These are phyloP conservation scores for Malacosoma neustria DNA, from an alignment of 2,888 invertebrate species.

Conservation along the genomic window DNA sequence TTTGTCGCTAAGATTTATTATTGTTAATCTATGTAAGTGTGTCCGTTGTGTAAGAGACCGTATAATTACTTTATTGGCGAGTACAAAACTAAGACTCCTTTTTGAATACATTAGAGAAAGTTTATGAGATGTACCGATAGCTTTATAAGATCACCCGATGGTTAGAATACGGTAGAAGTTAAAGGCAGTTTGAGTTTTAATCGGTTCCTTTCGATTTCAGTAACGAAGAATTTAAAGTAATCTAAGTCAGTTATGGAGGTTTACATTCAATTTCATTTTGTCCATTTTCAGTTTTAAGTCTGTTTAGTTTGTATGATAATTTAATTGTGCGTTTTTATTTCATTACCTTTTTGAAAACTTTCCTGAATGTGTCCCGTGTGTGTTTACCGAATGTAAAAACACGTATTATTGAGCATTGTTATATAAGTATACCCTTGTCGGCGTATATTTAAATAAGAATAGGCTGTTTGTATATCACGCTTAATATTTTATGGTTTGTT, in stretches of 20 bases:
- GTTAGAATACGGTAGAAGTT: not conserved
- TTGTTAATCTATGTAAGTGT: too few relatives aligned
- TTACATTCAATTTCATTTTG: not conserved
- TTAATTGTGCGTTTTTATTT: too few relatives aligned
- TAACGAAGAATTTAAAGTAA: not conserved
- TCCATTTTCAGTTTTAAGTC: not conserved
- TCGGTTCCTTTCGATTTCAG: not conserved
- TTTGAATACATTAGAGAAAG: constrained; percentile 29
- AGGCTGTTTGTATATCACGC: too few relatives aligned
- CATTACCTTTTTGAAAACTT: too few relatives aligned
- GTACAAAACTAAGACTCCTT: constrained; percentile 34
- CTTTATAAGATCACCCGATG: not conserved
- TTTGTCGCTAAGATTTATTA: too few relatives aligned
- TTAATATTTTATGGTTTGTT: too few relatives aligned
- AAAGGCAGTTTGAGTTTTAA: not conserved
- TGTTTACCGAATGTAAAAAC: too few relatives aligned
- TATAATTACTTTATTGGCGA: constrained; percentile 42
- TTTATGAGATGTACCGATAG: constrained; percentile 17
- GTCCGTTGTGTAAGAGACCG: not conserved
- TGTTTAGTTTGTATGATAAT: not conserved
- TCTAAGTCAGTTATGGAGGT: not conserved
- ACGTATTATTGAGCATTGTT: too few relatives aligned
- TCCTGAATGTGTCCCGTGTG: too few relatives aligned
- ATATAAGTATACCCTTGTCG: too few relatives aligned
- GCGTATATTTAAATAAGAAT: too few relatives aligned